Conservation (phyloP, 37 sponge, comb jelly and placozoan genomes). For the Hexactinellida sp. region DNA sequence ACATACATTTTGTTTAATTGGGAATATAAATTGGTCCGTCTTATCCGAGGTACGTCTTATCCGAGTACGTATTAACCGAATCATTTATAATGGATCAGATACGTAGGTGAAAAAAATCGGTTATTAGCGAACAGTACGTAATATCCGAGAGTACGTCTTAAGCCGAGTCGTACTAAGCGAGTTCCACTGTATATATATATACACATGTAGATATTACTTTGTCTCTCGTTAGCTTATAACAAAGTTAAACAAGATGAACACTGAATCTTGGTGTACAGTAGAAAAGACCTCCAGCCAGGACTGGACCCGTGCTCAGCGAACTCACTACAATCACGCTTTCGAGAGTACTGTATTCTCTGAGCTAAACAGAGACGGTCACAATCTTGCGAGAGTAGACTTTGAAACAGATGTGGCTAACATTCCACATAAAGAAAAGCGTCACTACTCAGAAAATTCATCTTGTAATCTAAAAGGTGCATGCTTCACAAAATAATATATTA, state of each 20-base stretch:
- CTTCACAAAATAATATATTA: not conserved
- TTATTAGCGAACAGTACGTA: no score
- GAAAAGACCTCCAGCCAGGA: constrained; percentile 55
- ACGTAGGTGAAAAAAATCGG: no score
- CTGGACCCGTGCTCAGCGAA: constrained; percentile 44
- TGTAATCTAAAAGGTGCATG: not conserved
- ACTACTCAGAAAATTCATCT: not conserved
- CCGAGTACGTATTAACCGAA: no score
- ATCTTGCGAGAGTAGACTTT: not conserved
- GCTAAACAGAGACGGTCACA: not conserved
- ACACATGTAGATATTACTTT: no score
- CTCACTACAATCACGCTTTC: constrained; percentile 40
- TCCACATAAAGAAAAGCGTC: not conserved
- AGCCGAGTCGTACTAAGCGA: no score
- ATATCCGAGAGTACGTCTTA: no score
- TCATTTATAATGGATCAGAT: no score
- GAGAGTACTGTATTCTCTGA: constrained; percentile 50
- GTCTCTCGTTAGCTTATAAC: no score
- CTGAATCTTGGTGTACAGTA: constrained; percentile 79
- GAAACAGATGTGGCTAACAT: not conserved
- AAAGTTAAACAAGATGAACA: constrained; percentile 63
- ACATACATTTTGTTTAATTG: no score
- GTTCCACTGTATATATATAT: no score
- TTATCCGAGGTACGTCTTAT: no score
- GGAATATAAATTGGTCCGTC: no score